Base-by-base conservation (phyloP, 2,888 invertebrate genomes). In the Heliothis peltigera region DNA sequence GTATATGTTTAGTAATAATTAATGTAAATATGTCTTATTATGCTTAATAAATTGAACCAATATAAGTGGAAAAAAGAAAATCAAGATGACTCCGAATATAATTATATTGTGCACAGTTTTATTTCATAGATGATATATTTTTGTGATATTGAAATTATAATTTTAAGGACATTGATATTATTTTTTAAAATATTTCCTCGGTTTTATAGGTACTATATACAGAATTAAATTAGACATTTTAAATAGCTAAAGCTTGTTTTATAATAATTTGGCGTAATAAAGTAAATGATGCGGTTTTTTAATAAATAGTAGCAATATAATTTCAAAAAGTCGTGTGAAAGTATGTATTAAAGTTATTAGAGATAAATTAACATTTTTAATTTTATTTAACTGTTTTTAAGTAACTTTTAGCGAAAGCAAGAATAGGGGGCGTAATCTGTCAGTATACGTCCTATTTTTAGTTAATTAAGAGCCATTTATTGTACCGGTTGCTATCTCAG, bases 381-480 rank as follows among this genome's bases (percentile, higher is more conserved):
- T n/a, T 64, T 79, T 77, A 52, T 73, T 73, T 77, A 73, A 53
- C 28, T 53, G 19, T 10, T 43, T 60, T 49, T 12, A 28, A 25
- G 43, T 53, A 58, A 49, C 4, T 49, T 49, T 10, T 28, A n/a
- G 1, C 10, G 2, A 15, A 52, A 17, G 42, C 15, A 28, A 48
- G 58, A 68, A 68, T 57, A 69, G 77, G 77, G 77, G 77, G 65
- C 51, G n/a, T 39, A 12, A 47, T 28, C 19, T 12, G n/a, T 22
- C 18, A 7, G 22, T 54, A 54, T 46, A 43, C n/a, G n/a, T 18
- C 49, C n/a, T 21, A 46, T 12, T 48, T 43, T 39, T 8, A 42
- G 28, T 1, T 22, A 19, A 59, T 51, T 56, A 52, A 10, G 21
- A 44, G 32, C 19, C 4, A 18, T 57, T 54, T 47, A 39, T 18